Base-by-base conservation (phyloP, 2,888 invertebrate species). In the Philereme vetulata region DNA sequence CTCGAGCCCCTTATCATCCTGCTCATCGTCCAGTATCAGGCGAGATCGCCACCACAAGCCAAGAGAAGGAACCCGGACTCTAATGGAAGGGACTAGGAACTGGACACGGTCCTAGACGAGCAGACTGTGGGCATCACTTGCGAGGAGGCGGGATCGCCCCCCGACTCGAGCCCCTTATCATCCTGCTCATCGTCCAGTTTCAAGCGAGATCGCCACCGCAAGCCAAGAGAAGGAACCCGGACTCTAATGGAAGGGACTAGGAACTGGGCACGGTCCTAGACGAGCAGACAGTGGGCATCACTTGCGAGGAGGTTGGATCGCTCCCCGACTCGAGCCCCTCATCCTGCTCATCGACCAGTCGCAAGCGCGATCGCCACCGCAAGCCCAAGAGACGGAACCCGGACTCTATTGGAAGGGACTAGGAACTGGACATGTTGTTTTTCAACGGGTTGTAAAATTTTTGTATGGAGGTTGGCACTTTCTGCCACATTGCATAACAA, bases 81-180 rank as follows among this genome's bases (percentile, higher is more conserved):
- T 5, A 86, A 78, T 53, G 71, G 77, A 0, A 80, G 90, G 65
- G 90, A 90, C 55, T 90, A 76, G 67, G 56, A n/a, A n/a, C n/a
- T n/a, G n/a, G n/a, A 91, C 62, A 92, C 83, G 53, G 87, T 94
- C 5, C 81, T 93, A 4, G 92, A 92, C 55, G 82, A 86, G 0
- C 85, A 84, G 49, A 75, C 69, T 4, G 79, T 84, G 72, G 79
- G 80, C 2, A 70, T 87, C 32, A 79, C 84, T 0, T 85, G 87
- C 0, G 91, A 92, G 38, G 92, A 92, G 7, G 90, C 91, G 0
- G 92, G 93, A 4, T 93, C 93, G 0, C 92, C 93, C 0, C n/a
- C 92, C 90, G 93, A 93, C 75, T 93, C 93, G 60, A 90, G 90
- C 62, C 92, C 92, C 0, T 92, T 92, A 0, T 92, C 92, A 0